These are phyloP conservation scores for Folsomia manolachei DNA, from an alignment of 2,888 invertebrate species.

Conservation along the genomic window DNA sequence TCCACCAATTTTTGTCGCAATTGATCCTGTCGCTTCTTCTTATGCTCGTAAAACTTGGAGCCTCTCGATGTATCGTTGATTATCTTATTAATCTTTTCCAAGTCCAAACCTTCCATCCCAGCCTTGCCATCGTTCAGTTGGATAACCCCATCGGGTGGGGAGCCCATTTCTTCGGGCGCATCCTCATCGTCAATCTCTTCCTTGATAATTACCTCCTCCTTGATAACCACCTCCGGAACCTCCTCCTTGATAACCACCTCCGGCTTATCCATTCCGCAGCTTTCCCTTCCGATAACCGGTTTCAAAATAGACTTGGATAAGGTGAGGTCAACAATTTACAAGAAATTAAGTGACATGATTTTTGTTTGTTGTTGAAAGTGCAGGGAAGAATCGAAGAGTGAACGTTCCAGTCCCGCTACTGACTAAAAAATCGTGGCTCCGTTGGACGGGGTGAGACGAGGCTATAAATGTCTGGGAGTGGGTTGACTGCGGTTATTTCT, in stretches of 20 bases:
- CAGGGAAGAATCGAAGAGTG: too few relatives aligned
- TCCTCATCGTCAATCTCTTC: not conserved
- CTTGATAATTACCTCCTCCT: too few relatives aligned
- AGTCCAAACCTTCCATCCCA: slow-evolving; percentile 52
- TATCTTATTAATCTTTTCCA: slow-evolving; percentile 53
- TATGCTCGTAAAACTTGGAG: slow-evolving; percentile 59
- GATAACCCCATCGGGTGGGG: not conserved
- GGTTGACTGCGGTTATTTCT: too few relatives aligned
- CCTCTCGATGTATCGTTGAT: slow-evolving; percentile 57
- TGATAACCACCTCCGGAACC: not conserved
- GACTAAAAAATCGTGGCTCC: too few relatives aligned
- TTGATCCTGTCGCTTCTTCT: slow-evolving; percentile 57
- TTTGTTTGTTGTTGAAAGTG: too few relatives aligned
- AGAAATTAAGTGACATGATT: too few relatives aligned
- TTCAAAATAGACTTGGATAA: too few relatives aligned
- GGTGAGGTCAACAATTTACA: too few relatives aligned
- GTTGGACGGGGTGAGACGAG: too few relatives aligned
- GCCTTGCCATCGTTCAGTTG: slow-evolving; percentile 45
- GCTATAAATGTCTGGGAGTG: too few relatives aligned
- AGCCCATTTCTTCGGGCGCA: not conserved
- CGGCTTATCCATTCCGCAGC: not conserved
- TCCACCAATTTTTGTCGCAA: slow-evolving; percentile 56
- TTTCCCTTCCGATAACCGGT: too few relatives aligned
- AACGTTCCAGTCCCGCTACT: too few relatives aligned
- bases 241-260: not conserved